These are phyloP conservation scores for Troglohyphantes excavatus DNA, from an alignment of 2,888 invertebrate genomes.

Conservation along the genomic window DNA sequence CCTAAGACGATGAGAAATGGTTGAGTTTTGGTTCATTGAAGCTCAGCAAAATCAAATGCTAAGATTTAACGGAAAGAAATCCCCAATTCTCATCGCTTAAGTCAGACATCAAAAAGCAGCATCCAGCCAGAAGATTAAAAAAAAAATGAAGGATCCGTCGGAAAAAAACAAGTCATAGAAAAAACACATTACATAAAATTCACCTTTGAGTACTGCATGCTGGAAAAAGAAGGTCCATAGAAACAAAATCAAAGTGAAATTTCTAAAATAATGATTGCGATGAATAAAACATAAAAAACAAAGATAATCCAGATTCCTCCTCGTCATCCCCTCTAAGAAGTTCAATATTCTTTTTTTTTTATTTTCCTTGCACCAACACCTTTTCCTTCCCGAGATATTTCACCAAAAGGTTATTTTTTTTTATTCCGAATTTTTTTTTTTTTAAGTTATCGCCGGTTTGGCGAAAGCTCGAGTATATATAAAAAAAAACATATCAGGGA, in stretches of 20 bases:
- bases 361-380: background rate
- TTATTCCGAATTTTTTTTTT: conserved; percentile 13
- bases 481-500: background rate
- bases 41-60: background rate
- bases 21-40: too few species aligned
- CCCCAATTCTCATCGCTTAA: background rate
- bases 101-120: background rate
- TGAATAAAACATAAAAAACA: conserved; percentile 61
- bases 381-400: conserved; percentile 26
- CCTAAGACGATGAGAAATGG: background rate
- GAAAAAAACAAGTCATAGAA: background rate
- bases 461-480: conserved; percentile 16
- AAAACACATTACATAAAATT: background rate
- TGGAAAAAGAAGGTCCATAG: background rate
- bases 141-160: background rate
- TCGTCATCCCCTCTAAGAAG: background rate
- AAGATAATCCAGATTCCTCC: conserved; percentile 32
- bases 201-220: background rate
- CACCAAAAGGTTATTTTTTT: conserved; percentile 20
- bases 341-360: background rate
- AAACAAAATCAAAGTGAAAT: conserved; percentile 51
- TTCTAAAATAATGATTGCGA: conserved; percentile 52
- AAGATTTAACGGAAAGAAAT: background rate
- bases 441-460: conserved; percentile 45
- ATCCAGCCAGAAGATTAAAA: background rate